Evolutionary conservation across 1,140 invertebrate species (phyloP).

Genomic region (Trichonephila clavata): DNA sequence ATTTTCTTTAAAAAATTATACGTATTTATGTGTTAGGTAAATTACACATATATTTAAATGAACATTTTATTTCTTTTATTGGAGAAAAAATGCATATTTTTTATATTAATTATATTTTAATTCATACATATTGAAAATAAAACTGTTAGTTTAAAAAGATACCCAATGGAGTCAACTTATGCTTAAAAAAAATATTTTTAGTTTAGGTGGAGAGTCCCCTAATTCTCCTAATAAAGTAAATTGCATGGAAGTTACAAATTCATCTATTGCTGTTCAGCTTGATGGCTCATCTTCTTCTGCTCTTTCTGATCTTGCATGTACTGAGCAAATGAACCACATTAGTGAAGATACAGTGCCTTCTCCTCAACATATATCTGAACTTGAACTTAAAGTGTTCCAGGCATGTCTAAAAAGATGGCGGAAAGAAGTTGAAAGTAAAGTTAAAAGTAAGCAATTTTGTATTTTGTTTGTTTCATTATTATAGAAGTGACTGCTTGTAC

Average conservation of each 20-base stretch:
- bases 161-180: too few relatives aligned
- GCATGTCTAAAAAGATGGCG: slow-evolving; percentile 82
- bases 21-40: too few relatives aligned
- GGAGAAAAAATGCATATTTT: too few relatives aligned
- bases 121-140: too few relatives aligned
- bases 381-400: slow-evolving; percentile 81
- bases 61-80: too few relatives aligned
- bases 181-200: slow-evolving; percentile 11
- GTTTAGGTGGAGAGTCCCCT: slow-evolving; percentile 55
- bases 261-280: neutral
- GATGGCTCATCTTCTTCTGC: neutral
- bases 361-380: slow-evolving; percentile 80
- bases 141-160: too few relatives aligned
- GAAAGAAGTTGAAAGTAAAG: slow-evolving; percentile 81
- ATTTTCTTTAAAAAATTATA: too few relatives aligned
- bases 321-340: slow-evolving; percentile 42
- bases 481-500: neutral
- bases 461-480: neutral
- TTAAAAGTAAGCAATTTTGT: slow-evolving; percentile 79
- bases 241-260: slow-evolving; percentile 36
- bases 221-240: slow-evolving; percentile 70
- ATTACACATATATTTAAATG: too few relatives aligned
- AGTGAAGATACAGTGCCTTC: slow-evolving; percentile 50
- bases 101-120: too few relatives aligned
- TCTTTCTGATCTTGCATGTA: neutral